A percentile compares a stretch with the other conserved stretches of the same genome.
These are phyloP conservation scores for Ellobius talpinus DNA, from an alignment of 2,113 vertebrate species.

Conservation along the genomic window DNA sequence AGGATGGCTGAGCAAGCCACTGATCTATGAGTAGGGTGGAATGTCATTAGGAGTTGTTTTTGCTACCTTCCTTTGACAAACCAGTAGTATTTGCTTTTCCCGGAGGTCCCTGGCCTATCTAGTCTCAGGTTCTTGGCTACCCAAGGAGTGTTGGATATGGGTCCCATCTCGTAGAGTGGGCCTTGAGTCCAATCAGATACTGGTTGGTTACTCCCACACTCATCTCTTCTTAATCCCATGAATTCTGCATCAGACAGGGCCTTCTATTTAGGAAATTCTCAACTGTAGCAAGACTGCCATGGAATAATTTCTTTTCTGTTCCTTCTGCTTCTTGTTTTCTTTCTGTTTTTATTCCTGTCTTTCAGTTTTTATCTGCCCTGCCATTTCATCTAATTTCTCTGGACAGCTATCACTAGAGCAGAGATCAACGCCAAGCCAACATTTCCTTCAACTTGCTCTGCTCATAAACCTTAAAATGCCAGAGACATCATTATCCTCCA, in stretches of 20 bases:
- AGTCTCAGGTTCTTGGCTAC: background rate
- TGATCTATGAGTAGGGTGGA: no score
- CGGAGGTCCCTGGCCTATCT: no score
- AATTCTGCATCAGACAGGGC: conserved; percentile 93
- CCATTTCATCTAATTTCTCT: conserved; percentile 97
- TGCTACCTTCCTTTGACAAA: background rate
- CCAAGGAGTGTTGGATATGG: background rate
- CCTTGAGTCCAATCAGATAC: background rate
- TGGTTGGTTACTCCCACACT: background rate
- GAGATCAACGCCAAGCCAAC: conserved; percentile 99
- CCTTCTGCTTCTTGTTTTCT: conserved; percentile 94
- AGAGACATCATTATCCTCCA: conserved; percentile 90
- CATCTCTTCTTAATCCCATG: conserved; percentile 86
- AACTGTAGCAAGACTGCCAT: conserved; percentile 97
- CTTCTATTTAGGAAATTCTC: conserved; percentile 98
- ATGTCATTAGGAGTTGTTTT: background rate
- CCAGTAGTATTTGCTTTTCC: background rate
- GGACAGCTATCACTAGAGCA: conserved; percentile 96
- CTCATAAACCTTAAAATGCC: conserved; percentile 91
- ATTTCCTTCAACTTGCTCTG: conserved; percentile 95
- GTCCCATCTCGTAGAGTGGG: background rate
- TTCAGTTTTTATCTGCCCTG: conserved; percentile 94
- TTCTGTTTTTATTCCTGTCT: conserved; percentile 92
- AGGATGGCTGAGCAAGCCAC: background rate
- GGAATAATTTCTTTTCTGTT: conserved; percentile 95